These are phyloP conservation scores for Callaeas wilsoni DNA, from an alignment of 2,113 vertebrate species.

Conservation along the genomic window DNA sequence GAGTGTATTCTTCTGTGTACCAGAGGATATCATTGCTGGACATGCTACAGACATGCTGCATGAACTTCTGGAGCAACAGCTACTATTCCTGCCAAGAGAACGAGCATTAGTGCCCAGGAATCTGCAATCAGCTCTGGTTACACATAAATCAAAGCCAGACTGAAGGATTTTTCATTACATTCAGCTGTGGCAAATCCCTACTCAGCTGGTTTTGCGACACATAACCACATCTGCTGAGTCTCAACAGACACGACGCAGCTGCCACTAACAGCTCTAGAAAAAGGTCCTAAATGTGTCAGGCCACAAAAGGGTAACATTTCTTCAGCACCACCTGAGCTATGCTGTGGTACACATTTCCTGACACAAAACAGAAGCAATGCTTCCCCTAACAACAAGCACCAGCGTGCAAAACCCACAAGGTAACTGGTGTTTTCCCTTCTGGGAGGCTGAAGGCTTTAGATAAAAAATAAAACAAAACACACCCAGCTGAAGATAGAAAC, in stretches of 20 bases:
- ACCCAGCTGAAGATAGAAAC: not conserved
- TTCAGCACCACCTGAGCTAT: not conserved
- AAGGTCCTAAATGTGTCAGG: not conserved
- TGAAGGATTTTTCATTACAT: slow-evolving; percentile 25
- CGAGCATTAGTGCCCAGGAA: not conserved
- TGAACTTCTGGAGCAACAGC: not conserved
- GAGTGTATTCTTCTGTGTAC: not conserved
- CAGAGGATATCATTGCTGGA: not conserved
- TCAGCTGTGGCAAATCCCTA: slow-evolving; percentile 13
- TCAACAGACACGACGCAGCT: not conserved
- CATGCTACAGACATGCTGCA: not conserved
- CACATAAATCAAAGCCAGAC: not conserved
- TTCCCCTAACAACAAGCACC: not conserved
- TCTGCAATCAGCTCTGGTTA: not conserved
- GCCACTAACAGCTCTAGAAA: not conserved
- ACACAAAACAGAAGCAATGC: not conserved
- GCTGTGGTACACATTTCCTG: not conserved
- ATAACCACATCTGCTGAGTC: slow-evolving; percentile 29
- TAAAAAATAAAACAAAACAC: not conserved
- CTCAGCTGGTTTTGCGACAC: not conserved
- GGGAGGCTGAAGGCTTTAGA: not conserved
- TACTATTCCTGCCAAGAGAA: not conserved
- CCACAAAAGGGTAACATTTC: not conserved
- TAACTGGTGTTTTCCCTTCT: not conserved
- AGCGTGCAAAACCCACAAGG: not conserved